Percentiles rank a stretch among this genome's conserved stretches.
phyloP scores from a whole-genome alignment of 1,140 invertebrate genomes.

The Camponotus pennsylvanicus region DNA sequence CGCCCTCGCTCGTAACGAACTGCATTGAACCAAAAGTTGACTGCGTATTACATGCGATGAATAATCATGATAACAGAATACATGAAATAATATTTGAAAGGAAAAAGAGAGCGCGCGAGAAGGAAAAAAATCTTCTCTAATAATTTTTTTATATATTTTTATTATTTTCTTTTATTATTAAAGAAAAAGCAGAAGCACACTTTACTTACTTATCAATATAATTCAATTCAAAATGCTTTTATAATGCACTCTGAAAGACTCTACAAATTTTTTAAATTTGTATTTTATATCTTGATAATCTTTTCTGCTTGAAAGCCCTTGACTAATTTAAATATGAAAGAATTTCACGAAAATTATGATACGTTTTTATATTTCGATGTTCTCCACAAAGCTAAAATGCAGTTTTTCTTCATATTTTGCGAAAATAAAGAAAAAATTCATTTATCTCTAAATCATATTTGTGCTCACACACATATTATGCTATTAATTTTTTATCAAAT shows the following conservation, averaged over 20 bases:
- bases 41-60: conserved; percentile 13
- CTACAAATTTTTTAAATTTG: neutral
- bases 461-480: neutral
- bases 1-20: conserved; percentile 28
- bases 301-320: neutral
- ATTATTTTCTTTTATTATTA: too few species aligned
- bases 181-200: neutral
- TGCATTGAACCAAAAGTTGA: conserved; percentile 42
- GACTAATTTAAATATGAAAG: neutral
- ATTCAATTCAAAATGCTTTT: neutral
- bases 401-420: too few species aligned
- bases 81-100: neutral
- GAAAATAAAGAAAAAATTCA: neutral
- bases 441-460: conserved; percentile 15
- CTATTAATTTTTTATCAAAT: neutral
- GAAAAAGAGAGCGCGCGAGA: neutral
- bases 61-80: conserved; percentile 23
- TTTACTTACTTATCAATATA: neutral
- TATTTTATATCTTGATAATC: neutral
- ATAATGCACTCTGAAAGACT: neutral
- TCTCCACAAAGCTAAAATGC: neutral
- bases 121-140: neutral
- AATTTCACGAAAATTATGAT: too few species aligned
- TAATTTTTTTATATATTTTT: neutral
- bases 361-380: conserved; percentile 1